These are phyloP conservation scores for Scyliorhinus canicula DNA, from an alignment of 2,797 vertebrate species.

Conservation along the genomic window DNA sequence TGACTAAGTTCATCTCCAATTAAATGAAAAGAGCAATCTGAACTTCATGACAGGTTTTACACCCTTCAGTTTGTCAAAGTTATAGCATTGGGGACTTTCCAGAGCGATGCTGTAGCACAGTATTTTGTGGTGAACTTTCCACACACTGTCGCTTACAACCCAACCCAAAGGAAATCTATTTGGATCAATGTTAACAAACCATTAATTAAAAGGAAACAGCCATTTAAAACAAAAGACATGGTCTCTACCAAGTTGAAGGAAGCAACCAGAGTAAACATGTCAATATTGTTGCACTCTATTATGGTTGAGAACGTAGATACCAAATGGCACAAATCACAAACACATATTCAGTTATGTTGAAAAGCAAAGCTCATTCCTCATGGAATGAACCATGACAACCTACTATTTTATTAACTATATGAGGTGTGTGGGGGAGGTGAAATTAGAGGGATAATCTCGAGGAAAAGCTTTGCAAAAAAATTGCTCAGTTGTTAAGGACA, in stretches of 20 bases:
- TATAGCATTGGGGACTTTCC: neutral
- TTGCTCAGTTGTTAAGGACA: neutral
- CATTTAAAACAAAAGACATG: neutral
- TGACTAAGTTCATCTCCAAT: neutral
- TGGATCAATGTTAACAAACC: slow-evolving; percentile 18
- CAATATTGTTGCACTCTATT: neutral
- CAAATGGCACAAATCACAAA: neutral
- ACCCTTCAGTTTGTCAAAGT: neutral
- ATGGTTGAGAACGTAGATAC: neutral
- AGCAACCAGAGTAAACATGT: slow-evolving; percentile 16
- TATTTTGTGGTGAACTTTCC: neutral
- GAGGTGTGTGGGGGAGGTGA: neutral
- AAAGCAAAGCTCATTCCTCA: neutral
- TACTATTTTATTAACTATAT: neutral
- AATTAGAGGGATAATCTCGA: neutral
- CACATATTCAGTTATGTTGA: neutral
- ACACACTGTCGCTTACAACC: neutral
- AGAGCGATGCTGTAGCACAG: neutral
- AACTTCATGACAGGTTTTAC: neutral
- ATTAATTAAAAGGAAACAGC: neutral
- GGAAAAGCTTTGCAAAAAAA: neutral
- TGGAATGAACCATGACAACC: neutral
- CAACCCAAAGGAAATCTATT: neutral
- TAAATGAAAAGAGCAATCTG: neutral
- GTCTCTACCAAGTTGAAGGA: neutral